phyloP scores from a whole-genome alignment of 2,888 invertebrate genomes.

The Galerucella pusilla region DNA sequence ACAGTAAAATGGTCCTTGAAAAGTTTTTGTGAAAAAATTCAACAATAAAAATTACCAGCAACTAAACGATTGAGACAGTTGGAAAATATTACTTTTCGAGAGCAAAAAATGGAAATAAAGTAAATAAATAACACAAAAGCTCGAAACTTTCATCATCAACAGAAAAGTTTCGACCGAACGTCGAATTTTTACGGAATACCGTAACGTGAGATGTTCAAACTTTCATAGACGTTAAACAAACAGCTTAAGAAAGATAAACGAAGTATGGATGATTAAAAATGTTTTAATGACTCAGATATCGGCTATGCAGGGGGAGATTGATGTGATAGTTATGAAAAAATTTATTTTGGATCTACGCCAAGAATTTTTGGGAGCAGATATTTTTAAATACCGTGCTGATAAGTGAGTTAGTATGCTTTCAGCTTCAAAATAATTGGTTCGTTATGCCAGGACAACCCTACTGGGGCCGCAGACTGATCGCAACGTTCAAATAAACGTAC shows the following conservation, averaged over 20 bases:
- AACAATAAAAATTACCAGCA: not conserved
- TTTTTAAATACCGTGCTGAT: too few species aligned
- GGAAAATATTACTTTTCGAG: constrained; percentile 12
- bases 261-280: constrained; percentile 35
- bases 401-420: too few species aligned
- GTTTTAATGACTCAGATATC: constrained; percentile 30
- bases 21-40: not conserved
- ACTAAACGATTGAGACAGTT: constrained; percentile 4
- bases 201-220: constrained; percentile 32
- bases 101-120: constrained; percentile 27
- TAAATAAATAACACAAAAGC: constrained; percentile 31
- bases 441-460: too few species aligned
- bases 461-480: too few species aligned
- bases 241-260: constrained; percentile 31
- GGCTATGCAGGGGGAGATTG: not conserved
- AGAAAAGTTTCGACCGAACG: constrained; percentile 19
- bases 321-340: not conserved
- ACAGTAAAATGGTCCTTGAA: not conserved
- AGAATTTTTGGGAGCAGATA: not conserved
- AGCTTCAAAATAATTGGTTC: too few species aligned
- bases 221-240: constrained; percentile 35
- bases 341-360: not conserved
- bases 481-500: too few species aligned
- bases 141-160: constrained; percentile 34
- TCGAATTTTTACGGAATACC: constrained; percentile 12